Evolutionary conservation across 2,113 vertebrate species (phyloP).

Genomic region (Cynoglossus semilaevis): DNA sequence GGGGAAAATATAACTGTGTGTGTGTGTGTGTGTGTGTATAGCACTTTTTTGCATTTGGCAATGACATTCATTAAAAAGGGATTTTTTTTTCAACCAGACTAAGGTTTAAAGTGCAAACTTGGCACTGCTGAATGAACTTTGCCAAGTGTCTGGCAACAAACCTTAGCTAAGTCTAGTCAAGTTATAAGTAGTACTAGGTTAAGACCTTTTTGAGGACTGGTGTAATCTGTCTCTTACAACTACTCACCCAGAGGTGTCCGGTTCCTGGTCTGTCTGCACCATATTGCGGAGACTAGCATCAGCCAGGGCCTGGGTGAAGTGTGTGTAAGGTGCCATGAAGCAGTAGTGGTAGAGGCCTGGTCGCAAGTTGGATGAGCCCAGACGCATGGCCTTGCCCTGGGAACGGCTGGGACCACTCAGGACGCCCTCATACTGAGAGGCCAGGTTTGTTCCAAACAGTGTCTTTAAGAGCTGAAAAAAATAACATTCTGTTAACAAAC

Average conservation of each 20-base stretch:
- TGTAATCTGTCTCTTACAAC: background rate
- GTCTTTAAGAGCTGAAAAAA: conserved; percentile 87
- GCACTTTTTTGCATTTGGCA: too few relatives aligned
- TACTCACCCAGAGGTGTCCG: conserved; percentile 86
- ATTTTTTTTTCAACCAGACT: too few relatives aligned
- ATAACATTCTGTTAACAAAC: background rate
- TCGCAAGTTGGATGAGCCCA: conserved; percentile 89
- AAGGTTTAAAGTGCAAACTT: too few relatives aligned
- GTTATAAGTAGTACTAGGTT: too few relatives aligned
- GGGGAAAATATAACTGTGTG: too few relatives aligned
- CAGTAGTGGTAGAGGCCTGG: conserved; percentile 97
- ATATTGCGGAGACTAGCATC: conserved; percentile 95
- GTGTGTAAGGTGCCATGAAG: conserved; percentile 98
- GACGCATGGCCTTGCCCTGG: conserved; percentile 88
- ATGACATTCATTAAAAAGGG: too few relatives aligned
- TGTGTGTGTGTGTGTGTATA: too few relatives aligned
- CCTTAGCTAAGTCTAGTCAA: too few relatives aligned
- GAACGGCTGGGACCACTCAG: conserved; percentile 85
- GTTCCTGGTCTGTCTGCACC: conserved; percentile 93
- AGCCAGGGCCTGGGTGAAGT: conserved; percentile 96
- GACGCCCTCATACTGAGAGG: conserved; percentile 88
- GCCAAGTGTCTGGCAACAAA: too few relatives aligned
- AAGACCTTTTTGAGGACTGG: too few relatives aligned
- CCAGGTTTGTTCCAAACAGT: conserved; percentile 95
- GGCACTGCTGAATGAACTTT: too few relatives aligned